A percentile compares a stretch with the other conserved stretches of the same genome.
Evolutionary conservation across 2,797 vertebrate genomes (phyloP).

Genomic region (Enteromius viviparus): DNA sequence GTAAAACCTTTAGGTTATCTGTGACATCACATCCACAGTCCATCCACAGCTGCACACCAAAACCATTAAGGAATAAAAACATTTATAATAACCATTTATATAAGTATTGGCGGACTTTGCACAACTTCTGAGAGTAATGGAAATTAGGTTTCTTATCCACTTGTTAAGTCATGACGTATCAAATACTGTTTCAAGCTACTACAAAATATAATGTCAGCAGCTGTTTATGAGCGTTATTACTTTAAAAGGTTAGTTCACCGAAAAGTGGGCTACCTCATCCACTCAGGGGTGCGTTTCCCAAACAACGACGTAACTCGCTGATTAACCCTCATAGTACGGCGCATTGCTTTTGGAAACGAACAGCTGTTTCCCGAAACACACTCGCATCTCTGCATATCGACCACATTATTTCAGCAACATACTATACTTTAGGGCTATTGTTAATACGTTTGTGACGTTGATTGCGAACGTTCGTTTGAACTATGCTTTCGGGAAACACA

Average conservation of each 20-base stretch:
- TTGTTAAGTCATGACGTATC: not conserved
- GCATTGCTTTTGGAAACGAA: not conserved
- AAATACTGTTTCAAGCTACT: not conserved
- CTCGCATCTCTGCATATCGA: not conserved
- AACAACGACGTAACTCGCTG: not conserved
- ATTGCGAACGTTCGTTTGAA: no score
- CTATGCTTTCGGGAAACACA: no score
- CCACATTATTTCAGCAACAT: not conserved
- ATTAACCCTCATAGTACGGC: not conserved
- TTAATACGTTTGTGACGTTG: not conserved
- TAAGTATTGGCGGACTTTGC: not conserved
- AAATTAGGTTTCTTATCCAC: not conserved
- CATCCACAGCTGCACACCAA: not conserved
- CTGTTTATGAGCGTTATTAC: not conserved
- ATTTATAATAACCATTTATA: not conserved
- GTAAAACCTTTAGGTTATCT: conserved; percentile 4
- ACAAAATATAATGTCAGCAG: not conserved
- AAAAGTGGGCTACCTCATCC: no score
- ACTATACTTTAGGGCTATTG: not conserved
- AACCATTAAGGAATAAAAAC: not conserved
- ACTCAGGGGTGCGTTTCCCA: not conserved
- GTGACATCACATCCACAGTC: not conserved
- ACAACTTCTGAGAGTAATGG: not conserved
- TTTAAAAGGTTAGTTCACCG: not conserved
- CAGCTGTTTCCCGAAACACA: not conserved